Base-by-base conservation (phyloP, 2,797 vertebrate genomes). In the Pangasius larnaudii region DNA sequence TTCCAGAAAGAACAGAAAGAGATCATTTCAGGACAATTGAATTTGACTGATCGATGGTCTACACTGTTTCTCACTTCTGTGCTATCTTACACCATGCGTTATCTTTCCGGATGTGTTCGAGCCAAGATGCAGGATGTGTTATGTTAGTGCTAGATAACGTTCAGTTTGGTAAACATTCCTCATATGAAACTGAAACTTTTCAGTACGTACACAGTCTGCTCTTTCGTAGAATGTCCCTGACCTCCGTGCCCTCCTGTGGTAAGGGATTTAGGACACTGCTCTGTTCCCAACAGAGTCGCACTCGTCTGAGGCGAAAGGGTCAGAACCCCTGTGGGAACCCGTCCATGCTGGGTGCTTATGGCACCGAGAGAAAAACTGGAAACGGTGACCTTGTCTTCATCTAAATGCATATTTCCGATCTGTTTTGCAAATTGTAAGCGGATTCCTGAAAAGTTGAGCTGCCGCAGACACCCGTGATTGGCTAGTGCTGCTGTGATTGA, bases 321-420 rank as follows among this genome's bases (percentile, higher is more conserved):
- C 80, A 63, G 42, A 83, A 30, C 80, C 79, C 58, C 7, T 63
- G n/a, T 83, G 59, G 24, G 59, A 46, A 82, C 36, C 24, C 13
- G 58, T 42, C 36, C 59, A 63, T 19, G 3, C 14, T 46, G 24
- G 59, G 24, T 82, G 10, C 10, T 63, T 46, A 46, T 19, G 80
- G 80, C 14, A n/a, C 78, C 2, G 14, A 46, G 80, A n/a, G 39
- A 65, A 19, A 63, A 65, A 83, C 36, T 65, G 3, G 7, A 46
- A 39, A 63, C 4, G 3, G 24, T 63, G 58, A 65, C 36, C 80
- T 46, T 46, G 36, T 82, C 56, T 27, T 59, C 10, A 81, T 59
- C 49, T 33, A 10, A 24, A 11, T 16, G 51, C 51, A 56, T 56
- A 79, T 56, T 56, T 33, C 49, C 9, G 10, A 56, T 56, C 78